phyloP scores from a whole-genome alignment of 2,888 invertebrate species.

The Cosmorhoe ocellata region DNA sequence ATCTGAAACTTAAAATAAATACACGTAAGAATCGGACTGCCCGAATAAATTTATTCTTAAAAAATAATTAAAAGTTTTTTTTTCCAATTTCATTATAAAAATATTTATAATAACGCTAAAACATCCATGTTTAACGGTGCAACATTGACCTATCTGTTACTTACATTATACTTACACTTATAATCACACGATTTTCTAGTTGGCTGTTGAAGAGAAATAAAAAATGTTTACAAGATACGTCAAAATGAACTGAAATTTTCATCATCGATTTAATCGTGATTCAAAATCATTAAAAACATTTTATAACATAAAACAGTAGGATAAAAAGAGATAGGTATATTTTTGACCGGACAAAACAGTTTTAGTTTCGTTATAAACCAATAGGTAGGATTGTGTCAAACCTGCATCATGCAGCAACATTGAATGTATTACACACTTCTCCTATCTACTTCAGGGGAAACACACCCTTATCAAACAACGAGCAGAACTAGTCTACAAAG shows the following conservation, averaged over 20 bases:
- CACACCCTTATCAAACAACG: too few relatives aligned
- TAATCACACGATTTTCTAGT: constrained; percentile 25
- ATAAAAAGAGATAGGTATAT: not conserved
- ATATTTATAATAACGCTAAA: constrained; percentile 71
- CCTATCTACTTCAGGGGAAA: too few relatives aligned
- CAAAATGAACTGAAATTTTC: constrained; percentile 1
- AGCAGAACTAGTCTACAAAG: too few relatives aligned
- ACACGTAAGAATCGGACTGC: constrained; percentile 52
- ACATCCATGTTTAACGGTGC: constrained; percentile 68
- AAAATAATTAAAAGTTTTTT: constrained; percentile 56
- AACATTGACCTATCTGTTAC: constrained; percentile 56
- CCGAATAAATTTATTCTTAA: constrained; percentile 49
- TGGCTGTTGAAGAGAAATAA: constrained; percentile 28
- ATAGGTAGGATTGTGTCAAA: too few relatives aligned
- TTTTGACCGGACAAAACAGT: too few relatives aligned
- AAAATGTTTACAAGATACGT: constrained; percentile 1
- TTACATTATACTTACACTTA: constrained; percentile 52
- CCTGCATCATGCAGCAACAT: too few relatives aligned
- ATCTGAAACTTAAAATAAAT: constrained; percentile 42
- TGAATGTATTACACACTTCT: too few relatives aligned
- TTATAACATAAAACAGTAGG: constrained; percentile 3
- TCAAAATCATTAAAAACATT: constrained; percentile 7
- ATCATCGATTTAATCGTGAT: constrained; percentile 21
- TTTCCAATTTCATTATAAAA: constrained; percentile 69
- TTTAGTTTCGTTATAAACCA: too few relatives aligned